A percentile compares a stretch with the other conserved stretches of the same genome.
Evolutionary conservation across 2,113 vertebrate genomes (phyloP).

Genomic region (Ploceus nigricollis): DNA sequence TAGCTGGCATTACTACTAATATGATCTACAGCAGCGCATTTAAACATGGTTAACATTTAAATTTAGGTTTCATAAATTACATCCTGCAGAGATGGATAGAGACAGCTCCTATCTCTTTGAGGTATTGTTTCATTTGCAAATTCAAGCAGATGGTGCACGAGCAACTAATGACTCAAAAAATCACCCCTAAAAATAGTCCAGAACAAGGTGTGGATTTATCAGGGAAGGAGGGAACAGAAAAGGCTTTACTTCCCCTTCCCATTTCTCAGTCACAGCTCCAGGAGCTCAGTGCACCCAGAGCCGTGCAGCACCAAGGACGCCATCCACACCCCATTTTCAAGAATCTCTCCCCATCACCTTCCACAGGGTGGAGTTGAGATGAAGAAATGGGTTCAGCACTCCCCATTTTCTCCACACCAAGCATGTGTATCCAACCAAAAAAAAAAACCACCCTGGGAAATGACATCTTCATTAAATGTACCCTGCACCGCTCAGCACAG

Average conservation of each 20-base stretch:
- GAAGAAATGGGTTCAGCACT: not conserved
- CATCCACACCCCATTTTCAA: not conserved
- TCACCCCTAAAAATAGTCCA: constrained; percentile 64
- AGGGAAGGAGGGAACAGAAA: not conserved
- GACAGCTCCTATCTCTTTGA: constrained; percentile 67
- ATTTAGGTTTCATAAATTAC: constrained; percentile 66
- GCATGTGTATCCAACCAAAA: not conserved
- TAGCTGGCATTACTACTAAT: constrained; percentile 58
- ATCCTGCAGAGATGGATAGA: constrained; percentile 51
- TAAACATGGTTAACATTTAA: constrained; percentile 60
- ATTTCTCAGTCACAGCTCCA: not conserved
- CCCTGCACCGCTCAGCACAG: not conserved
- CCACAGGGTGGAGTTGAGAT: not conserved
- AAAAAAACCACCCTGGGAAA: not conserved
- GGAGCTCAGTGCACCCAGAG: rapidly evolving
- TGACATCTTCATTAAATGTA: not conserved
- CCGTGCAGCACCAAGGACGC: not conserved
- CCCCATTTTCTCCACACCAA: not conserved
- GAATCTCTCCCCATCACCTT: not conserved
- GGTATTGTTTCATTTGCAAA: constrained; percentile 66
- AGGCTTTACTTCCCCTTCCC: not conserved
- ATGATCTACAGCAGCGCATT: constrained; percentile 57
- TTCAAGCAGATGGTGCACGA: constrained; percentile 66
- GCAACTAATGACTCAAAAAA: constrained; percentile 66
- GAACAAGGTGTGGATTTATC: constrained; percentile 57